A percentile compares a stretch with the other conserved stretches of the same genome.
phyloP scores from a whole-genome alignment of 1,140 invertebrate genomes.

The Drosophila sturtevanti region DNA sequence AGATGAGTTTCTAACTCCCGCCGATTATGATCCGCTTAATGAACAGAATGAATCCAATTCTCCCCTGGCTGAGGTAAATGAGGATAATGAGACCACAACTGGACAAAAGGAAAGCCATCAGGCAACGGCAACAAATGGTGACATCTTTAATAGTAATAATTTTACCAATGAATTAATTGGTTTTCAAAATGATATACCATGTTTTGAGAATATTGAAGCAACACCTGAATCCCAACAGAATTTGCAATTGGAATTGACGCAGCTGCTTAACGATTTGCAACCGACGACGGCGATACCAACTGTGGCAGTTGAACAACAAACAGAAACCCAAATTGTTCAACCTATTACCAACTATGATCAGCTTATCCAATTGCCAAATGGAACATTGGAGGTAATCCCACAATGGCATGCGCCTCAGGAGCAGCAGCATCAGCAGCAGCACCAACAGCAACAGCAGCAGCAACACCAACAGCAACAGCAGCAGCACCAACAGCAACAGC shows the following conservation, averaged over 20 bases:
- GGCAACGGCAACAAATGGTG: not conserved
- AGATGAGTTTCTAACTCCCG: conserved; percentile 68
- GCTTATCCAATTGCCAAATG: conserved; percentile 22
- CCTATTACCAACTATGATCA: conserved; percentile 30
- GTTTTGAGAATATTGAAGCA: conserved; percentile 71
- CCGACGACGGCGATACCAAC: conserved; percentile 16
- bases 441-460: too few relatives aligned
- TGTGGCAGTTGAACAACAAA: not conserved
- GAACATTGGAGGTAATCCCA: not conserved
- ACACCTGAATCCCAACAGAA: conserved; percentile 42
- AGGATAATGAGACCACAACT: not conserved
- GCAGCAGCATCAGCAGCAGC: conserved; percentile 27
- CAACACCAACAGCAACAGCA: conserved; percentile 30
- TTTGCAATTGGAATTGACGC: conserved; percentile 59
- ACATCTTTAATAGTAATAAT: conserved; percentile 55
- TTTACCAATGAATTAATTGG: conserved; percentile 70
- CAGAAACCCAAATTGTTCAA: not conserved
- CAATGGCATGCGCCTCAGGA: conserved; percentile 19
- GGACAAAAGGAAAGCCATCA: too few relatives aligned
- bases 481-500: conserved; percentile 33
- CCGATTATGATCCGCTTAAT: conserved; percentile 66
- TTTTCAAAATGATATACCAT: conserved; percentile 79
- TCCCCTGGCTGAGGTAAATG: conserved; percentile 11
- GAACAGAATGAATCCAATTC: conserved; percentile 33
- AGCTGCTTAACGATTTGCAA: conserved; percentile 62